Evolutionary conservation across 1,140 invertebrate species (phyloP).

Genomic region (Lerema accius): DNA sequence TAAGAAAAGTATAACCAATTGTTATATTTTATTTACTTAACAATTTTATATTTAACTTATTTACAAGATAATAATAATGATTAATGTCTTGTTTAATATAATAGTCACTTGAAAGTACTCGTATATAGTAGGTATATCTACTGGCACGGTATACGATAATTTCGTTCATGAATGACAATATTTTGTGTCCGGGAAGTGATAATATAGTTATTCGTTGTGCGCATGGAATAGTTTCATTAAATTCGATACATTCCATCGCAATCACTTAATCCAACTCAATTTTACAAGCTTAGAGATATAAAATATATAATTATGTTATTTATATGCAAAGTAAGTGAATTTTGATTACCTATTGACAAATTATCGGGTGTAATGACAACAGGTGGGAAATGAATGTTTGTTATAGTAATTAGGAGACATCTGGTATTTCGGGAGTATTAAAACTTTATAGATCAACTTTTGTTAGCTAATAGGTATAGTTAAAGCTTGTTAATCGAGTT

Average conservation of each 20-base stretch:
- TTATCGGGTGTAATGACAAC: conserved; percentile 9
- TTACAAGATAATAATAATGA: no score
- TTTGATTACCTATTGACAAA: conserved; percentile 16
- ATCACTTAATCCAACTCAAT: conserved; percentile 1
- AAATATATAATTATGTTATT: conserved; percentile 20
- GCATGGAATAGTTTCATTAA: neutral
- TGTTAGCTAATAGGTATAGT: neutral
- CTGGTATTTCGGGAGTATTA: conserved; percentile 9
- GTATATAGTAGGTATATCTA: no score
- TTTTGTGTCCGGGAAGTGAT: no score
- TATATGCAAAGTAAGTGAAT: conserved; percentile 21
- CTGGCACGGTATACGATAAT: no score
- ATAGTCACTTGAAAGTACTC: no score
- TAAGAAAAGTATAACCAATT: no score
- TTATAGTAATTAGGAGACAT: conserved; percentile 16
- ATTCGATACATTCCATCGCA: neutral
- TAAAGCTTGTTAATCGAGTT: neutral
- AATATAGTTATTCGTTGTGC: no score
- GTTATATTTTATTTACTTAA: no score
- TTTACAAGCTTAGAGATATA: conserved; percentile 12
- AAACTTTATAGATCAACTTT: conserved; percentile 7
- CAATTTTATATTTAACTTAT: no score
- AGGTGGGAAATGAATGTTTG: conserved; percentile 23
- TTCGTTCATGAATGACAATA: no score
- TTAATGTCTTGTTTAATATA: no score